Evolutionary conservation across 2,888 invertebrate genomes (phyloP), one percentile per base, ranked within the genome.

Genomic region (Polydesmus complanatus): DNA sequence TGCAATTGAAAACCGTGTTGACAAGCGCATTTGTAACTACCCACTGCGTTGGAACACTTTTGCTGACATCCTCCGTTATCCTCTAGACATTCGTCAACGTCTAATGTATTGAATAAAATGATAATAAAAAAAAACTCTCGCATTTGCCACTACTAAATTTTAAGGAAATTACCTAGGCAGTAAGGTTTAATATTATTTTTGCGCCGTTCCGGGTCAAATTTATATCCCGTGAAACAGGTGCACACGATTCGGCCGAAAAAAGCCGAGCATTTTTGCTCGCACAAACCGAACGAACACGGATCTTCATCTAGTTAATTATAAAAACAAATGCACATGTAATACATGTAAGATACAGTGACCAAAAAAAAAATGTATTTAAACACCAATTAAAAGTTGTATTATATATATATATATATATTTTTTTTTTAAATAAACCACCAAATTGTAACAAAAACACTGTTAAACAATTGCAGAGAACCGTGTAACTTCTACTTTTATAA

Each of bases 191-290:
- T 75, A 64, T 79, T 80, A 66, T 73, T 73, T 63, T 72, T 74
- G 69, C 81, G 82, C 70, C 80, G 80, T 62, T 81, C 79, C 1
- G 76, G 73, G 67, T 77, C 77, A 72, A 83, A 83, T 66, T 74
- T 77, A 72, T 80, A 84, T 1, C 83, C 84, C 26, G 76, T 75
- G 69, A 78, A 80, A 68, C 84, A 84, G 26, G 81, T 80, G 71
- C 84, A 84, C 73, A 83, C 81, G 37, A 84, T 75, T 51, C 78
- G 73, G 63, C 81, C 80, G 19, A 79, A 76, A 58, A 78, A 79
- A n/a, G 82, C 78, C 27, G 80, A 78, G 68, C 84, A 84, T 54
- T 78, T 78, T 68, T 84, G 84, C 70, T 83, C 83, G 70, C 84
- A 84, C 18, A 83, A 73, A 64, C 77, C 75, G 69, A 83, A 73